Percentiles rank a stretch among this genome's conserved stretches.
Evolutionary conservation across 2,888 invertebrate species (phyloP).

Genomic region (Sesamia inferens): DNA sequence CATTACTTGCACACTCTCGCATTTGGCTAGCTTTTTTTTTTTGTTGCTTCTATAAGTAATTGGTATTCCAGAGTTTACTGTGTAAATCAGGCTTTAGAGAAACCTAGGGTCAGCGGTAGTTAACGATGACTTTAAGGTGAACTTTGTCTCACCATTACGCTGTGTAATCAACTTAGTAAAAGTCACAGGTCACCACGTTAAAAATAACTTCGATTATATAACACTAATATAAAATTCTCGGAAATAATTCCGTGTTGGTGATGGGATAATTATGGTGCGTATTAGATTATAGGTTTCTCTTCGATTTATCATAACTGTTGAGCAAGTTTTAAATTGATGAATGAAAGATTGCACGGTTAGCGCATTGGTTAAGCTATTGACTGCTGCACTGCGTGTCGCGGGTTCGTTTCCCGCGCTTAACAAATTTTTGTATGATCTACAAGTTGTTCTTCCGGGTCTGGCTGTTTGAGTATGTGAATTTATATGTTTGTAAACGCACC

Average conservation of each 20-base stretch:
- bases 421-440: too few relatives aligned
- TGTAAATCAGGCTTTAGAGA: neutral
- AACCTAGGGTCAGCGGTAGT: neutral
- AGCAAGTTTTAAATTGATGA: constrained; percentile 19
- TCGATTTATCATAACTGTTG: constrained; percentile 44
- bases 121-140: constrained; percentile 8
- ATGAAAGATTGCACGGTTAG: neutral
- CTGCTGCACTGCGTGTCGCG: too few relatives aligned
- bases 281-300: constrained; percentile 45
- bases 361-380: too few relatives aligned
- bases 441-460: too few relatives aligned
- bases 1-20: too few relatives aligned
- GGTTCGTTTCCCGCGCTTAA: too few relatives aligned
- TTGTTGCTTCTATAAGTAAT: neutral
- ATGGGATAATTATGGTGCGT: constrained; percentile 52
- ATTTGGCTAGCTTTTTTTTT: neutral
- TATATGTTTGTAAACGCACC: too few relatives aligned
- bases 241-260: constrained; percentile 25
- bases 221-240: constrained; percentile 41
- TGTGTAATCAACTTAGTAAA: constrained; percentile 42
- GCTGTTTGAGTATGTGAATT: too few relatives aligned
- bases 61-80: neutral
- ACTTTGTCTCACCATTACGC: constrained; percentile 1
- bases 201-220: constrained; percentile 45
- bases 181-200: constrained; percentile 37